Conservation (phyloP, 2,113 vertebrate genomes). For the Mandrillus leucophaeus region DNA sequence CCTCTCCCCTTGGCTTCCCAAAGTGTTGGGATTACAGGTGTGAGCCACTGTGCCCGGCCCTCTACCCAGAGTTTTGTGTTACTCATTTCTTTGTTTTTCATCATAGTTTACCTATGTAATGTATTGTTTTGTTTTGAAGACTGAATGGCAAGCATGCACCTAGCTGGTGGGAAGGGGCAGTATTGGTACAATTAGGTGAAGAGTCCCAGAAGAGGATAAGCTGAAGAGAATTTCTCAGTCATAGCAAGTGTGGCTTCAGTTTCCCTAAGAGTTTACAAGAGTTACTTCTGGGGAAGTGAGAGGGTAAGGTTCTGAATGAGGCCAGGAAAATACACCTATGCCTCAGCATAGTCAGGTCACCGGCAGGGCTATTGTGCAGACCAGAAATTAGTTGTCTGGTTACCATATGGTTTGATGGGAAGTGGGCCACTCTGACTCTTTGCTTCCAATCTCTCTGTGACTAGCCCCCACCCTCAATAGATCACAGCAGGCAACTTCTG, state of each 20-base stretch:
- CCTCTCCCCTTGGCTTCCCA: too few relatives aligned
- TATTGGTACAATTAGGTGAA: not conserved
- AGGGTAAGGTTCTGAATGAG: not conserved
- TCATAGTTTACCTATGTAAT: slow-evolving; percentile 23
- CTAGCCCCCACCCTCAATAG: not conserved
- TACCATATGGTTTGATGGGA: not conserved
- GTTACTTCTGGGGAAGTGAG: not conserved
- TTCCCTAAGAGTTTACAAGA: not conserved
- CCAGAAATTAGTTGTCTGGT: not conserved
- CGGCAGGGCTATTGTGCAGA: not conserved
- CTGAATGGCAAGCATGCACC: not conserved
- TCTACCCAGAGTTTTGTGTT: slow-evolving; percentile 18
- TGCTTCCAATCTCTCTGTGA: not conserved
- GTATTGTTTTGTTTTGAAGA: slow-evolving; percentile 25
- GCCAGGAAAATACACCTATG: not conserved
- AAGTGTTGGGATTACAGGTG: too few relatives aligned
- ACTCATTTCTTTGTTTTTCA: slow-evolving; percentile 50
- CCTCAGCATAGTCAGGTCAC: not conserved
- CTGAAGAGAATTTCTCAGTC: not conserved
- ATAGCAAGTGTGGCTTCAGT: not conserved
- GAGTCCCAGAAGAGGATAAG: not conserved
- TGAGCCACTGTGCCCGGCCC: too few relatives aligned
- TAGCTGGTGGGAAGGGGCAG: not conserved
- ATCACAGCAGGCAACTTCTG: not conserved
- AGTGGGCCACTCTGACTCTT: not conserved